phyloP scores from a whole-genome alignment of 2,797 vertebrate species.

The Intellagama lesueurii region DNA sequence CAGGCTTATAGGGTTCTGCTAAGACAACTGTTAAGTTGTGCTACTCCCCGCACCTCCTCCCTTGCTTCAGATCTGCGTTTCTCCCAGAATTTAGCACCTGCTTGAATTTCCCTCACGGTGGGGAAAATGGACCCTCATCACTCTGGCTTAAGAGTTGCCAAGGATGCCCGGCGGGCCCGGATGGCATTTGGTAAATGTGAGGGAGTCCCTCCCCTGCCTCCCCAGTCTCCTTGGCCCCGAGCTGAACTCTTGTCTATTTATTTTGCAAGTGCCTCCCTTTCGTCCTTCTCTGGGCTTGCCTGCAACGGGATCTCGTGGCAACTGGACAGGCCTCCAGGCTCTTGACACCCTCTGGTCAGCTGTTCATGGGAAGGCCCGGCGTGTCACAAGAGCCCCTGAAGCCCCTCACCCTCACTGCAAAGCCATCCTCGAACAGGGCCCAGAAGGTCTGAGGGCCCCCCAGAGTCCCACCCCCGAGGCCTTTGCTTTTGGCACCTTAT shows the following conservation, averaged over 20 bases:
- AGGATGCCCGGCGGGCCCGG: neutral
- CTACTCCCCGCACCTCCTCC: constrained; percentile 21
- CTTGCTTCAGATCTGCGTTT: neutral
- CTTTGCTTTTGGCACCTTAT: neutral
- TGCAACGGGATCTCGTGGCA: neutral
- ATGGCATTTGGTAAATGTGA: neutral
- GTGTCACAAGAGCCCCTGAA: no score
- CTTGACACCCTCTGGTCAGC: no score
- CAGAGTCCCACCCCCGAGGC: no score
- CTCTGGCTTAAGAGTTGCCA: neutral
- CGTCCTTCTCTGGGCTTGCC: neutral
- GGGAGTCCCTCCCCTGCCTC: neutral
- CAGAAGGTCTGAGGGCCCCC: no score
- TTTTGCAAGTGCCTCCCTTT: no score
- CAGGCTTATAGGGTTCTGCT: constrained; percentile 29
- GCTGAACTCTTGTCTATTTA: no score
- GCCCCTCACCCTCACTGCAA: no score
- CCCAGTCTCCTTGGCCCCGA: neutral
- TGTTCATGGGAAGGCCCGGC: no score
- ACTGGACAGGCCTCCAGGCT: neutral
- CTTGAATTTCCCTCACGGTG: neutral
- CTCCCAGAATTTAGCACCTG: neutral
- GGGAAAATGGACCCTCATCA: neutral
- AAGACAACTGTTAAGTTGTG: constrained; percentile 38
- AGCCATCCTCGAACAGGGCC: no score